Percentiles rank a stretch among this genome's conserved stretches.
These are phyloP conservation scores for Acleris cristana DNA, from an alignment of 2,888 invertebrate genomes.

Conservation along the genomic window DNA sequence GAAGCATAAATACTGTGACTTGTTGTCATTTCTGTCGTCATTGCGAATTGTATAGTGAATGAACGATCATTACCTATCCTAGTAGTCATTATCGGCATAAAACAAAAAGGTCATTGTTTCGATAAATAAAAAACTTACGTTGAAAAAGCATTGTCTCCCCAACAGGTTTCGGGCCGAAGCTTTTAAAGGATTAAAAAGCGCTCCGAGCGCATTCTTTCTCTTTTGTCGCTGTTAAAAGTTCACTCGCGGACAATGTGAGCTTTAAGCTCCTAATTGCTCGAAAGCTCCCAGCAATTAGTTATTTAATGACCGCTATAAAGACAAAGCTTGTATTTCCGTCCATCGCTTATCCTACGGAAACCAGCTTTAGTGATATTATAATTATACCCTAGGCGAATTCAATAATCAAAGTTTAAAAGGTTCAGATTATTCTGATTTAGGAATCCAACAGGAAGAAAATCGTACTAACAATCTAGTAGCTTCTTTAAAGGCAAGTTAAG, in stretches of 20 bases:
- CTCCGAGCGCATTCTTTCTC: slow-evolving; percentile 56
- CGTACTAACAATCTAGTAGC: no score
- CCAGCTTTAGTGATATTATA: background rate
- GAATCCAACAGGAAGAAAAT: background rate
- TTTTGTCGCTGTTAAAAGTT: slow-evolving; percentile 50
- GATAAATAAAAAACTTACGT: slow-evolving; percentile 25
- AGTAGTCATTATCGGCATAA: background rate
- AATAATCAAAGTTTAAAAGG: no score
- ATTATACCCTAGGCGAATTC: no score
- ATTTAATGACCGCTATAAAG: slow-evolving; percentile 28
- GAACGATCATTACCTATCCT: background rate
- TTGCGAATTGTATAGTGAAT: background rate
- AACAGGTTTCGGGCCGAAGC: slow-evolving; percentile 56
- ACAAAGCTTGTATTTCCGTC: slow-evolving; percentile 1
- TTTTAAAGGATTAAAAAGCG: slow-evolving; percentile 53
- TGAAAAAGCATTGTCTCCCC: slow-evolving; percentile 57
- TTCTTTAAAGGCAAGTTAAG: slow-evolving; percentile 15
- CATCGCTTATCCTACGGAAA: background rate
- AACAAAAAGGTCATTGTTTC: background rate
- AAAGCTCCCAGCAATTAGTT: slow-evolving; percentile 32
- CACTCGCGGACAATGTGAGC: slow-evolving; percentile 32
- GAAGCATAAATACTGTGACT: no score
- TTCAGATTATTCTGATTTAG: no score
- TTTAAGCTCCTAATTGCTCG: slow-evolving; percentile 33
- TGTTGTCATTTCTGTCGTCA: no score